Evolutionary conservation across 1,140 invertebrate species (phyloP).

Genomic region (Glossosoma conforme): DNA sequence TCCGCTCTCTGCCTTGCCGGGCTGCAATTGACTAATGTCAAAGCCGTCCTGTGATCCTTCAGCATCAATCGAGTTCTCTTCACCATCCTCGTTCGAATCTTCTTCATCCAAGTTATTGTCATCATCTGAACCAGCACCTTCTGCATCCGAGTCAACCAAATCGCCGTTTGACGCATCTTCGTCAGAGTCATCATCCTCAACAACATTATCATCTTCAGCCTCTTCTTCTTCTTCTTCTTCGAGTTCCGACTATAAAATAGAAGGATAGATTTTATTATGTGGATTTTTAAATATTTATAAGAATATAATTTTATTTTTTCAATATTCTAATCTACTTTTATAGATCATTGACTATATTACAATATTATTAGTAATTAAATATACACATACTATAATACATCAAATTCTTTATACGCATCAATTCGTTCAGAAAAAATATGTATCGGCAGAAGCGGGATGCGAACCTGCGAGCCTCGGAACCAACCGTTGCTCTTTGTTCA

Average conservation of each 20-base stretch:
- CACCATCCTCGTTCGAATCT: conserved; percentile 29
- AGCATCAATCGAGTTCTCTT: conserved; percentile 32
- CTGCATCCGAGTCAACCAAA: background rate
- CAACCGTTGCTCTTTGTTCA: too few species aligned
- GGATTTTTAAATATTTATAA: too few species aligned
- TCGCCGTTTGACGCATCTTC: background rate
- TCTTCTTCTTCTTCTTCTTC: conserved; percentile 29
- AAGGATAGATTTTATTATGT: background rate
- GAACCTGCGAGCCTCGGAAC: too few species aligned
- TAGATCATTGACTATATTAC: too few species aligned
- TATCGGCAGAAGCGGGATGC: too few species aligned
- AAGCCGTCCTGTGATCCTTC: conserved; percentile 42
- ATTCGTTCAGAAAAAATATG: too few species aligned
- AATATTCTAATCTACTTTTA: too few species aligned
- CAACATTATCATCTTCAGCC: conserved; percentile 34
- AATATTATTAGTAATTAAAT: too few species aligned
- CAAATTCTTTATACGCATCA: too few species aligned
- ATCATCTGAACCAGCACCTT: conserved; percentile 10
- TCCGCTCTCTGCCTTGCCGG: conserved; percentile 34
- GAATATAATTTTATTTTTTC: too few species aligned
- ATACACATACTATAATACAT: too few species aligned
- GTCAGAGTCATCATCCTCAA: conserved; percentile 35
- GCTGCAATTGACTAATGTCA: conserved; percentile 45
- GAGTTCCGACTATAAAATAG: too few species aligned
- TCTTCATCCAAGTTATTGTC: conserved; percentile 29